phyloP scores from a whole-genome alignment of 1,140 invertebrate genomes.

The Bilobella aurantiaca region DNA sequence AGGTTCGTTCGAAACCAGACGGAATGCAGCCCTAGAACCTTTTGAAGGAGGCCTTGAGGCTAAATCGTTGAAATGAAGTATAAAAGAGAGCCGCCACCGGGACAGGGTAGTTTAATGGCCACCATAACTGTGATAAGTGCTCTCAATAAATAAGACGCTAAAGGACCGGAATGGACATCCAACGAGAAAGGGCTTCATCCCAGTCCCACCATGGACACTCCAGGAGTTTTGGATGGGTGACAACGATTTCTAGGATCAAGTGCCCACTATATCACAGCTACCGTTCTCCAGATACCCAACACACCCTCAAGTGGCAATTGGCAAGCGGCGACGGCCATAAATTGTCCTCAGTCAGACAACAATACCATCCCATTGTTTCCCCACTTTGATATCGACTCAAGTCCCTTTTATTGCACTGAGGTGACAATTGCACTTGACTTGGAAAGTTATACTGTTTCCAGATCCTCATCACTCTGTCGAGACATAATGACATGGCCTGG shows the following conservation, averaged over 20 bases:
- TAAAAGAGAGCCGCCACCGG: not conserved
- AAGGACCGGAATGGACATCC: not conserved
- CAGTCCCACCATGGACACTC: too few species aligned
- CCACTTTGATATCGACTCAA: too few species aligned
- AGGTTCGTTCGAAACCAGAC: too few species aligned
- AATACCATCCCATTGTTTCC: too few species aligned
- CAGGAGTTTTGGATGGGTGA: not conserved
- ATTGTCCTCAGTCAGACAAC: slow-evolving; percentile 9
- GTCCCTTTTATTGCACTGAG: too few species aligned
- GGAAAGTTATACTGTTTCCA: too few species aligned
- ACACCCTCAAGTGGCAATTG: slow-evolving; percentile 16
- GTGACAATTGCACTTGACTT: too few species aligned
- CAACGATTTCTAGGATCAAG: not conserved
- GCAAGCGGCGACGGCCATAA: slow-evolving; percentile 19
- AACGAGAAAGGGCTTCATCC: too few species aligned
- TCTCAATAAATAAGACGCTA: not conserved
- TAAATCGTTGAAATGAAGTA: not conserved
- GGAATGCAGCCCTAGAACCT: too few species aligned
- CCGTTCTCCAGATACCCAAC: too few species aligned
- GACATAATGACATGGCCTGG: not conserved
- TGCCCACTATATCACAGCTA: not conserved
- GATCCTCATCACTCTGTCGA: not conserved
- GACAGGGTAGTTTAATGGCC: not conserved
- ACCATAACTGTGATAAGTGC: slow-evolving; percentile 2
- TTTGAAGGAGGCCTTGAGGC: too few species aligned